A percentile compares a stretch with the other conserved stretches of the same genome.
Evolutionary conservation across 2,888 invertebrate genomes (phyloP).

Genomic region (Ochropleura plecta): DNA sequence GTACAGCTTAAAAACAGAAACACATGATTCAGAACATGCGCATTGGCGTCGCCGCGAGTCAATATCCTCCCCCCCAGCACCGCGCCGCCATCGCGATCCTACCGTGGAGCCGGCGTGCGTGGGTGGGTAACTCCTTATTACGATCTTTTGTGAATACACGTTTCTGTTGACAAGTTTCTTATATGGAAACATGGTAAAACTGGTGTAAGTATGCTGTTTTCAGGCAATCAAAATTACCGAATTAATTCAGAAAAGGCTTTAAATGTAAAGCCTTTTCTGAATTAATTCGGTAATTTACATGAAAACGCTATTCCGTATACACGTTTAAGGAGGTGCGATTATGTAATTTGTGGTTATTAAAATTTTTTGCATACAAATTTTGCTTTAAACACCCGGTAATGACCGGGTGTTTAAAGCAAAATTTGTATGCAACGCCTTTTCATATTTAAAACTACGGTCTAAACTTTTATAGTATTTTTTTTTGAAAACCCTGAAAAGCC

Average conservation of each 20-base stretch:
- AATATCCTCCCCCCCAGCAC: conserved; percentile 89
- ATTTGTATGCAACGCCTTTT: background rate
- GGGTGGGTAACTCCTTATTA: conserved; percentile 73
- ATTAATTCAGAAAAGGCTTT: background rate
- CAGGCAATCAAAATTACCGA: conserved; percentile 7
- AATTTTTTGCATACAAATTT: too few species aligned
- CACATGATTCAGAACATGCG: conserved; percentile 89
- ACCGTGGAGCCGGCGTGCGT: conserved; percentile 71
- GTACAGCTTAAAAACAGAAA: conserved; percentile 86
- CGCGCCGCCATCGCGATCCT: conserved; percentile 88
- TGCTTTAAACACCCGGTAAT: too few species aligned
- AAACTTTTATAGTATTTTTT: background rate
- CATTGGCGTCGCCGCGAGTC: conserved; percentile 87
- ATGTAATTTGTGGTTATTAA: too few species aligned
- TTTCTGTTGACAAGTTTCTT: conserved; percentile 51
- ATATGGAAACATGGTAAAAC: conserved; percentile 50
- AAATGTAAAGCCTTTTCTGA: too few species aligned
- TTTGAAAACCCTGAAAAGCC: background rate
- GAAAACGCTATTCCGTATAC: too few species aligned
- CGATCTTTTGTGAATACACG: conserved; percentile 58
- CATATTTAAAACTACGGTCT: background rate
- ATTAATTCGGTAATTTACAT: too few species aligned
- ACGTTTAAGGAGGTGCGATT: too few species aligned
- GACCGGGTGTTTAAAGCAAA: background rate
- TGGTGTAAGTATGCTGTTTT: conserved; percentile 54